A percentile compares a stretch with the other conserved stretches of the same genome.
These are phyloP conservation scores for Cepphus grylle DNA, from an alignment of 2,113 vertebrate genomes.

Conservation along the genomic window DNA sequence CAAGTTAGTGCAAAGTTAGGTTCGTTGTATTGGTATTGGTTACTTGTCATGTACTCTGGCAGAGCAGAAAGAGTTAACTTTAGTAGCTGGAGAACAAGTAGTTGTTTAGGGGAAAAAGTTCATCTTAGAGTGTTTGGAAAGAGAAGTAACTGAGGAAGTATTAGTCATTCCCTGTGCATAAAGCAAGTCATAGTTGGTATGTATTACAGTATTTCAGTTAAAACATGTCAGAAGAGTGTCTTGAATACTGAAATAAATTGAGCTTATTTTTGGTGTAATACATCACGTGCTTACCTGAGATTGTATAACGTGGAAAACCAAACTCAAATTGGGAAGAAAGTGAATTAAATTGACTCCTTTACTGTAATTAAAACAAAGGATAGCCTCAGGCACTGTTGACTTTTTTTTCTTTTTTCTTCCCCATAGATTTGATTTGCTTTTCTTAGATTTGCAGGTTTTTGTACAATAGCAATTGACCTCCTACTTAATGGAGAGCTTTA, in stretches of 20 bases:
- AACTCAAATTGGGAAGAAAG: neutral
- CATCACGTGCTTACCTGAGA: fast-evolving
- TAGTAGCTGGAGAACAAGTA: neutral
- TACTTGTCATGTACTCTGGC: neutral
- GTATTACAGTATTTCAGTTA: neutral
- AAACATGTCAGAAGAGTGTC: neutral
- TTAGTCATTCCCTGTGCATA: neutral
- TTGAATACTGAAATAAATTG: neutral
- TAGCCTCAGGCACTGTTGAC: neutral
- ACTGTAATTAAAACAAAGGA: neutral
- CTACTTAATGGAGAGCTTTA: neutral
- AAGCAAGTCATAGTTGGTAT: neutral
- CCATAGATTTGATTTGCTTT: neutral
- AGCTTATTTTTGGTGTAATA: neutral
- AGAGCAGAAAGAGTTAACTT: neutral
- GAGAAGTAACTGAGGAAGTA: constrained; percentile 4
- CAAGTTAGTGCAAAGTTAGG: neutral
- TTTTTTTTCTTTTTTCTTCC: neutral
- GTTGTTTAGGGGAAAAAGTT: neutral
- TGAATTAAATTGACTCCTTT: neutral
- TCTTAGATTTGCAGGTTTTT: neutral
- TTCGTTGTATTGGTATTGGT: neutral
- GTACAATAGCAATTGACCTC: neutral
- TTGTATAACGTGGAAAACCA: neutral
- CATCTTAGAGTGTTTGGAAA: neutral